Conservation (phyloP, 2,888 invertebrate genomes). For the Thymelicus lineola region DNA sequence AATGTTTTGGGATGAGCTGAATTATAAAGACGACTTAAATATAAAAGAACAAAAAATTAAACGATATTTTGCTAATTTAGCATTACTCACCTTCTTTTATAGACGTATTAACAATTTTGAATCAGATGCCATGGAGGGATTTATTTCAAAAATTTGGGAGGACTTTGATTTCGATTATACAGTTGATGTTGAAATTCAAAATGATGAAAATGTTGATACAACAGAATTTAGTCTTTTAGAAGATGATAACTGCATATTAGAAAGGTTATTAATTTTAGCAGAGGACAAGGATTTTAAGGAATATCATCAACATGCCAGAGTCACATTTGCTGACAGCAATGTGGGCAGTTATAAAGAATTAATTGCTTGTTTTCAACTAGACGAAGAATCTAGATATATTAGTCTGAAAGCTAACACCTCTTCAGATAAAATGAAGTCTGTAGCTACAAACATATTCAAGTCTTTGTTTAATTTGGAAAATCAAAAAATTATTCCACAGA, state of each 20-base stretch:
- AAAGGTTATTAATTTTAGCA: conserved; percentile 86
- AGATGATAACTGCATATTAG: conserved; percentile 86
- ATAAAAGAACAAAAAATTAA: conserved; percentile 58
- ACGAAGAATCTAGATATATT: conserved; percentile 58
- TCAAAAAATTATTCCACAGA: conserved; percentile 54
- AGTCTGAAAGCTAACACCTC: conserved; percentile 61
- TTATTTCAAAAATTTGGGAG: conserved; percentile 58
- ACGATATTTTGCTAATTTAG: conserved; percentile 66
- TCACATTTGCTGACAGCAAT: conserved; percentile 84
- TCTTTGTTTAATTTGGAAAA: conserved; percentile 76
- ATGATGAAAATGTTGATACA: conserved; percentile 42
- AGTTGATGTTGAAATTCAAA: conserved; percentile 31
- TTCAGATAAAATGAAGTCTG: conserved; percentile 60
- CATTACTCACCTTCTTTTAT: conserved; percentile 66
- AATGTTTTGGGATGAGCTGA: conserved; percentile 75
- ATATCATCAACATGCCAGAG: conserved; percentile 71
- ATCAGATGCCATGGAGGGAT: conserved; percentile 62
- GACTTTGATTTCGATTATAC: conserved; percentile 50
- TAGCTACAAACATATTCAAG: conserved; percentile 69
- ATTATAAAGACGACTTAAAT: conserved; percentile 48
- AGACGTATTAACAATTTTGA: conserved; percentile 64
- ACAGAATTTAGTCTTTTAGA: conserved; percentile 71
- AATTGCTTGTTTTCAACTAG: conserved; percentile 82
- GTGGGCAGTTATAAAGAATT: conserved; percentile 82
- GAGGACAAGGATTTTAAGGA: conserved; percentile 75